phyloP scores from a whole-genome alignment of 2,888 invertebrate genomes.

The Drepanosiphum platanoidis region DNA sequence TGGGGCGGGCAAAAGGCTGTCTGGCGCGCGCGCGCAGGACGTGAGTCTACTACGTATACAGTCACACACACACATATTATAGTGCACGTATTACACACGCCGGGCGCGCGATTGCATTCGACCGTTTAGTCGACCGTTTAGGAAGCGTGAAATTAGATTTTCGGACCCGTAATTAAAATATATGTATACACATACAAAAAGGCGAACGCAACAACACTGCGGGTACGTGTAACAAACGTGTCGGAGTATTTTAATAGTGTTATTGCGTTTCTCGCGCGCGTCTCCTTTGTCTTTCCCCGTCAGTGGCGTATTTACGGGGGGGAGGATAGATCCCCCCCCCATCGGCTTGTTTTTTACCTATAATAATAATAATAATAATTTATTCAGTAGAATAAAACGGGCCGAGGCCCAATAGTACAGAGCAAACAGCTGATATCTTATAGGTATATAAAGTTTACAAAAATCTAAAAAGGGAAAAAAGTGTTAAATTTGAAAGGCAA shows the following conservation, averaged over 20 bases:
- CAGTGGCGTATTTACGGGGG: too few species aligned
- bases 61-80: not conserved
- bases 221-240: not conserved
- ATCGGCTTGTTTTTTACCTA: too few species aligned
- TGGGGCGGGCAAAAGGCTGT: not conserved
- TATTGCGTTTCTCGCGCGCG: not conserved
- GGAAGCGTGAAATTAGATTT: slow-evolving; percentile 59
- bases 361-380: too few species aligned
- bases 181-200: slow-evolving; percentile 25
- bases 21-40: not conserved
- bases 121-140: slow-evolving; percentile 53
- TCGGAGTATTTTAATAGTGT: not conserved
- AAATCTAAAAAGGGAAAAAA: too few species aligned
- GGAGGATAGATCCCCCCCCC: too few species aligned
- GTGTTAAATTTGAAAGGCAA: too few species aligned
- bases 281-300: not conserved
- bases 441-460: too few species aligned
- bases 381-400: too few species aligned
- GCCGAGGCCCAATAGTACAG: too few species aligned
- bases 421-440: too few species aligned
- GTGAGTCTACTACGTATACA: not conserved
- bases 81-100: not conserved
- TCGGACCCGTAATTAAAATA: slow-evolving; percentile 47
- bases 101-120: slow-evolving; percentile 27
- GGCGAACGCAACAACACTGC: not conserved